Evolutionary conservation across 35 echinoderm and acorn worm genomes (phyloP).

Genomic region (Nesometra sesokonis): DNA sequence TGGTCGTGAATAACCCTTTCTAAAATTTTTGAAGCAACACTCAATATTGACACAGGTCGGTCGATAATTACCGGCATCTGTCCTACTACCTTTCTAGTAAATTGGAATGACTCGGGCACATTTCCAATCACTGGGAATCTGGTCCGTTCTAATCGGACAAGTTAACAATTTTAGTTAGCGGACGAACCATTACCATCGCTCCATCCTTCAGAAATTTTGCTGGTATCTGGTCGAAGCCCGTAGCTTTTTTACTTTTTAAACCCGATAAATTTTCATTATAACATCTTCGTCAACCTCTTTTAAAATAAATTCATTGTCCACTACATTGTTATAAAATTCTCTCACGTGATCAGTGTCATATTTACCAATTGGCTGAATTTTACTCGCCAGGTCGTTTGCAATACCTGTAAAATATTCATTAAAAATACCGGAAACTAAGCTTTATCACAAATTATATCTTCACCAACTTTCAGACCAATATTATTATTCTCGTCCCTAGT

Average conservation of each 20-base stretch:
- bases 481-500: too few species aligned
- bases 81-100: background rate
- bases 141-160: background rate
- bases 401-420: too few species aligned
- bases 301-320: background rate
- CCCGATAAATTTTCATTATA: background rate
- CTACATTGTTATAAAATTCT: too few species aligned
- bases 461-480: too few species aligned
- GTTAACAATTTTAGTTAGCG: background rate
- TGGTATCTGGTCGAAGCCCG: slow-evolving; percentile 11
- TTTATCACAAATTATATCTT: too few species aligned
- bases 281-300: background rate
- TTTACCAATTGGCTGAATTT: too few species aligned
- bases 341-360: too few species aligned
- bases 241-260: background rate
- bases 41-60: background rate
- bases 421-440: too few species aligned
- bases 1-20: background rate
- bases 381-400: too few species aligned
- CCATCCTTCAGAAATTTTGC: slow-evolving; percentile 21
- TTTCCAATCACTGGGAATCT: background rate
- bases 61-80: background rate
- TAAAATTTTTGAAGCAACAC: background rate
- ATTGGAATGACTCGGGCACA: background rate
- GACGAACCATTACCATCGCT: background rate